phyloP scores from a whole-genome alignment of 2,888 invertebrate species.

The Pherbina coryleti region DNA sequence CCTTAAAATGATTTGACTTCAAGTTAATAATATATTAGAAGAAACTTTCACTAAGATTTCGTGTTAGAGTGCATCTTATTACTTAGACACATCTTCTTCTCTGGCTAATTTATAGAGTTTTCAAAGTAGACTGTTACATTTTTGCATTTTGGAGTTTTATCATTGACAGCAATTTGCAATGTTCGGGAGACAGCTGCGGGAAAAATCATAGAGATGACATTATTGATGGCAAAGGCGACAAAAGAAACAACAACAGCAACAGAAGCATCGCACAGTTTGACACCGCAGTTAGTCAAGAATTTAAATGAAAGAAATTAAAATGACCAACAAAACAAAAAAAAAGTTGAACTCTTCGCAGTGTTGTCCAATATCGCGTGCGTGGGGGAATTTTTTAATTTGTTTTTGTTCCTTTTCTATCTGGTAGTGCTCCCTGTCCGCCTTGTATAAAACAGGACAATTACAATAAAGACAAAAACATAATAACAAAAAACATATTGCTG shows the following conservation, averaged over 20 bases:
- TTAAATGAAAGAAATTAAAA: constrained; percentile 20
- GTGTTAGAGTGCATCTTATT: too few relatives aligned
- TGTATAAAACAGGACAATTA: neutral
- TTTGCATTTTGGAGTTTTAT: too few relatives aligned
- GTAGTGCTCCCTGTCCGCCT: too few relatives aligned
- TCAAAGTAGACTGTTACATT: too few relatives aligned
- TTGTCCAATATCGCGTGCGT: neutral
- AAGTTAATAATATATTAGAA: too few relatives aligned
- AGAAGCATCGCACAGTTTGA: neutral
- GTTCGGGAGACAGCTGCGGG: neutral
- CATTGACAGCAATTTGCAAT: too few relatives aligned
- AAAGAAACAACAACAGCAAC: neutral
- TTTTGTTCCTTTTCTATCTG: neutral
- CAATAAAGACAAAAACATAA: neutral
- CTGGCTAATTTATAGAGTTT: too few relatives aligned
- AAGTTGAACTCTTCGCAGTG: neutral
- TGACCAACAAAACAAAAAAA: constrained; percentile 5
- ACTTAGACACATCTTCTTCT: too few relatives aligned
- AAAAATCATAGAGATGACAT: too few relatives aligned
- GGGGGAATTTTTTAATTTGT: constrained; percentile 1
- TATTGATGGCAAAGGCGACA: neutral
- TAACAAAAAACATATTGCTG: neutral
- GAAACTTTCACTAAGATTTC: too few relatives aligned
- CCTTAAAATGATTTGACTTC: too few relatives aligned
- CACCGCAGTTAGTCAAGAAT: neutral